These are phyloP conservation scores for Anableps anableps DNA, from an alignment of 2,797 vertebrate species.

Conservation along the genomic window DNA sequence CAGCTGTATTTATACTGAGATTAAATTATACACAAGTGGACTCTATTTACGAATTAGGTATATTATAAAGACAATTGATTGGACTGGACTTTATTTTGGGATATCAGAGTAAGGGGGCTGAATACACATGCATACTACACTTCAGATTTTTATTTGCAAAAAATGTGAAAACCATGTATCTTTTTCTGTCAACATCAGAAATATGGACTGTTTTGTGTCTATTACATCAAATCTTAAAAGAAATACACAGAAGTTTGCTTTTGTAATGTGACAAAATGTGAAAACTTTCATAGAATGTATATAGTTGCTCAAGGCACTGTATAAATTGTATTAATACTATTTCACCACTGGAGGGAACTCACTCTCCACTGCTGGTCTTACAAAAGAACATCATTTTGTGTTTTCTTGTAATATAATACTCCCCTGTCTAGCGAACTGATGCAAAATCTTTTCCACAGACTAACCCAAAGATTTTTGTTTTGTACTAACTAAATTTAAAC, in stretches of 20 bases:
- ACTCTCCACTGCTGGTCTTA: constrained; percentile 40
- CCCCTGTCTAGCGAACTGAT: constrained; percentile 52
- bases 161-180: background rate
- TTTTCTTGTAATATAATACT: constrained; percentile 43
- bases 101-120: background rate
- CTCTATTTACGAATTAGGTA: too few relatives aligned
- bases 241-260: background rate
- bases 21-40: too few relatives aligned
- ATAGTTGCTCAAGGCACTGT: constrained; percentile 19
- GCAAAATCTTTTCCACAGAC: constrained; percentile 53
- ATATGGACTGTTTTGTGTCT: background rate
- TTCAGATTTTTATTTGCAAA: background rate
- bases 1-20: too few relatives aligned
- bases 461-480: constrained; percentile 61
- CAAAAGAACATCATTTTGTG: constrained; percentile 34
- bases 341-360: constrained; percentile 76
- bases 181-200: background rate
- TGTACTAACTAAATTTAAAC: constrained; percentile 55
- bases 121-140: background rate
- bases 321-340: constrained; percentile 45
- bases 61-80: background rate
- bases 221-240: background rate
- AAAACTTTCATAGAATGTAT: background rate
- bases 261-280: background rate
- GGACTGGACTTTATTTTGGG: background rate